These are phyloP conservation scores for Priocnemis perturbator DNA, from an alignment of 2,888 invertebrate genomes.

Conservation along the genomic window DNA sequence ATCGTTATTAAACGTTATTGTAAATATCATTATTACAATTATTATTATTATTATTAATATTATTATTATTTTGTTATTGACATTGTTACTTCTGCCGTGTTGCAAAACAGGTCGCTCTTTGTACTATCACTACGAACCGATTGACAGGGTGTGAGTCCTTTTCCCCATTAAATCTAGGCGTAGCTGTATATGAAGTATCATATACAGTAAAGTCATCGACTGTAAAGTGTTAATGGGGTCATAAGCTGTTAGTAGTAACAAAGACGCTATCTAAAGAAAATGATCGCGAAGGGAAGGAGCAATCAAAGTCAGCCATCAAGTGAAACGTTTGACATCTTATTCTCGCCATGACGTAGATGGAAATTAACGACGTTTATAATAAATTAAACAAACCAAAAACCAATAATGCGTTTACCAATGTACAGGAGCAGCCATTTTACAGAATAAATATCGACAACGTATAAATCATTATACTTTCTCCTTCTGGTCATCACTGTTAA, in stretches of 20 bases:
- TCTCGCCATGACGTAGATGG: background rate
- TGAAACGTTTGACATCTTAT: conserved; percentile 8
- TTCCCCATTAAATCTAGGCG: conserved; percentile 19
- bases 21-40: background rate
- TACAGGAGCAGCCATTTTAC: background rate
- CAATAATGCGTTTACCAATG: background rate
- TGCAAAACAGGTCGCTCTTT: conserved; percentile 43
- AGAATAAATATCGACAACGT: no score
- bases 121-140: conserved; percentile 54
- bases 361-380: background rate
- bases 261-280: background rate
- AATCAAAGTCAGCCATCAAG: background rate
- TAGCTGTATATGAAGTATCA: no score
- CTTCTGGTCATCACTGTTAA: no score
- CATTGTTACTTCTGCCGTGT: conserved; percentile 8
- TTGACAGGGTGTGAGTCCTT: conserved; percentile 41
- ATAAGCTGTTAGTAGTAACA: background rate
- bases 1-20: conserved; percentile 16
- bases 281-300: background rate
- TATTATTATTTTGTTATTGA: conserved; percentile 5
- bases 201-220: no score
- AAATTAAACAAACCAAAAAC: background rate
- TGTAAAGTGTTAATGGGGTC: background rate
- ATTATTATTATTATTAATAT: no score
- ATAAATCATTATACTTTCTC: no score